Conservation (phyloP, 2,888 invertebrate genomes). For the Lycaena phlaeas region DNA sequence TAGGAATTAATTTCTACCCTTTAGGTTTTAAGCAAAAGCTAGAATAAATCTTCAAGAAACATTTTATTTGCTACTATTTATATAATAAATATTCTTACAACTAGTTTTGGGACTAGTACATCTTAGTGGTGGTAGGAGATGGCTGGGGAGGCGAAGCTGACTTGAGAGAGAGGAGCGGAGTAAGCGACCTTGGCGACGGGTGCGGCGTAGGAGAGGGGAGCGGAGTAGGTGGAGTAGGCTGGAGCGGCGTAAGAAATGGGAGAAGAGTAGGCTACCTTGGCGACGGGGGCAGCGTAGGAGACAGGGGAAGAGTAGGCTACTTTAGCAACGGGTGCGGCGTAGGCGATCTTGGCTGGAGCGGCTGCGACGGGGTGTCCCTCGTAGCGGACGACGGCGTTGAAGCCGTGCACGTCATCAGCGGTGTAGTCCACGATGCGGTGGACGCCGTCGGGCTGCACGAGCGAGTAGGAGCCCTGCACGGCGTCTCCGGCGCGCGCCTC, state of each 20-base stretch:
- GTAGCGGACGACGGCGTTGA: conserved; percentile 60
- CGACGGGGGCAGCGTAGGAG: conserved; percentile 20
- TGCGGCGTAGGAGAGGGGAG: conserved; percentile 28
- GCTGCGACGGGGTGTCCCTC: conserved; percentile 42
- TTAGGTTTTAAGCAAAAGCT: too few species aligned
- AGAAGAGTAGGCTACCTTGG: conserved; percentile 29
- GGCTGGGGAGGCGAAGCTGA: conserved; percentile 47
- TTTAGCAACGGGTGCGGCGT: conserved; percentile 28
- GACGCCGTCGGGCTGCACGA: conserved; percentile 61
- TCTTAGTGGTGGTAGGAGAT: conserved; percentile 54
- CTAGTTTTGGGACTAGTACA: conserved; percentile 12
- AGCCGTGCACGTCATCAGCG: conserved; percentile 52
- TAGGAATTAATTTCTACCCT: too few species aligned
- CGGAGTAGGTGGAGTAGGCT: conserved; percentile 26
- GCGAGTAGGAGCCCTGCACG: conserved; percentile 60
- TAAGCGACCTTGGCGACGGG: conserved; percentile 24
- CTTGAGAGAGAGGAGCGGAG: conserved; percentile 27
- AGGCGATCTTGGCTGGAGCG: conserved; percentile 20
- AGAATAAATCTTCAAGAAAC: conserved; percentile 28
- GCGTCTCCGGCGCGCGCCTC: conserved; percentile 53
- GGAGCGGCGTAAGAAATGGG: conserved; percentile 29
- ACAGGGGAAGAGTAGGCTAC: conserved; percentile 28
- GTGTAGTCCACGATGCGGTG: conserved; percentile 61
- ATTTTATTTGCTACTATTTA: conserved; percentile 30
- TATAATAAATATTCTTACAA: conserved; percentile 25